Evolutionary conservation across 2,113 vertebrate species (phyloP), one percentile per base, ranked within the genome.

Genomic region (Rana temporaria): DNA sequence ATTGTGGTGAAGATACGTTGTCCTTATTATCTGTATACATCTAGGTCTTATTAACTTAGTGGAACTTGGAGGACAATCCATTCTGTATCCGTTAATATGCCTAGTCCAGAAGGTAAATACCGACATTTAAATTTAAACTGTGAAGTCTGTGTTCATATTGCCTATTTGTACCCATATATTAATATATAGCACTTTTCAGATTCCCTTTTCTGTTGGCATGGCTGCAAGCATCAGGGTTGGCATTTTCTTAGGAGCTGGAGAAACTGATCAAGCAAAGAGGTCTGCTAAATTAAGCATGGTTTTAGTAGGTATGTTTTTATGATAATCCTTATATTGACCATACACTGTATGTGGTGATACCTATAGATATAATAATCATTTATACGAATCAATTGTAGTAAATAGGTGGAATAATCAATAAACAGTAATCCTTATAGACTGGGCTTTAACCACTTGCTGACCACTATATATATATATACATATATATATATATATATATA

Each of bases 41-140:
- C 7, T 7, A 78, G 75, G 75, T 30, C 75, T 78, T 18, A 55
- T 65, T 14, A 65, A 11, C 38, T 59, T 78, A 24, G 62, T 64
- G 60, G 75, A 78, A 52, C 75, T 78, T 64, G 75, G 42, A 32
- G 75, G n/a, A 24, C 75, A 65, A 52, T 64, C 60, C 1, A 65
- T 78, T 53, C 7, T 65, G 17, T 32, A 30, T 65, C 75, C 65
- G 9, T 24, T 78, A 9, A 55, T 78, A 53, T 14, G 8, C 16
- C 1, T 78, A 14, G 18, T 55, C 2, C 60, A 30, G 4, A 78
- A 78, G 75, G 75, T 78, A 42, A 42, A 42, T 42, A 42, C 42
- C 6, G 1, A 42, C 42, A 42, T 11, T 11, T 42, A 42, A 4
- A 42, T 42, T 42, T 34, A 6, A 34, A 6, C 32, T 34, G 32